Evolutionary conservation across 2,797 vertebrate genomes (phyloP), one percentile per base, ranked within the genome.

Genomic region (Trichosurus vulpecula): DNA sequence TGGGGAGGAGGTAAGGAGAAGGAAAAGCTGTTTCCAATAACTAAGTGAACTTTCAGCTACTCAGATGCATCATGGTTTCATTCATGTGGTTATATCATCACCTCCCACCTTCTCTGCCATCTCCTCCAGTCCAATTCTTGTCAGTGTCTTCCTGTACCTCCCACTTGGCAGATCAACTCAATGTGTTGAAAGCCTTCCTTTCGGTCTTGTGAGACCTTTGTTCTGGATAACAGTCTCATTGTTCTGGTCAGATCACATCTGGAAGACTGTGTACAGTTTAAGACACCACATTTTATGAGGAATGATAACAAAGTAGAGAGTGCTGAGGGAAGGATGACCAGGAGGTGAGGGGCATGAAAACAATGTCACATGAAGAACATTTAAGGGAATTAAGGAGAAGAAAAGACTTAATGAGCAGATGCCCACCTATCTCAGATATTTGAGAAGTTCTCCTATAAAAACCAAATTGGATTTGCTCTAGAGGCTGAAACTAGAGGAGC

Each of bases 101-200:
- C 74, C 22, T 87, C 41, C 41, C 25, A 27, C 41, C 41, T 9
- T 27, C 61, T 53, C 51, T 13, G 19, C 51, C 81, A 54, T 81
- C 54, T 29, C 27, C 35, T 54, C 55, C 10, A 30, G 19, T 27
- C 19, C 52, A 89, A 19, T 93, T 91, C 41, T 92, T n/a, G 53
- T 91, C 35, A 4, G 81, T 41, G 27, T 87, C 14, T 0, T 95
- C 51, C 91, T 90, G 61, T 51, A 90, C 56, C 31, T 93, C 95
- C 91, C 90, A 94, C 56, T 55, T 91, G 52, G 93, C 16, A 96
- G 92, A 87, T 12, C 74, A 87, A 27, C 6, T 27, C 66, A 41
- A 22, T 74, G 66, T 81, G 66, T 47, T 81, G 66, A 81, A 81
- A 81, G n/a, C 22, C n/a, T 81, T 81, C 74, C 74, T 87, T 16